phyloP scores from a whole-genome alignment of 2,888 invertebrate species.

The Heliconius charithonia region DNA sequence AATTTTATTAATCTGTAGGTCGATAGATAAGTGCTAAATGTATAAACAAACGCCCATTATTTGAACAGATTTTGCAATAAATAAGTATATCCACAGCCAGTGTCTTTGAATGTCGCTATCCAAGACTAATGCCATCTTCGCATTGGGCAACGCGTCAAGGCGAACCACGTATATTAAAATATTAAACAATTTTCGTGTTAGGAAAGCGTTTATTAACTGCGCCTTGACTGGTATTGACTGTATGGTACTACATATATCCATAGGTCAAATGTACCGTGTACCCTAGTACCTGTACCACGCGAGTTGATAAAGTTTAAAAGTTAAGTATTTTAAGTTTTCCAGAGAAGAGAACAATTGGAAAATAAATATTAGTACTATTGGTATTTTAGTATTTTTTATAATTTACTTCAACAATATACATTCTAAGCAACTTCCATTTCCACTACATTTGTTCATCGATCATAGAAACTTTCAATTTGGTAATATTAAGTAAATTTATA shows the following conservation, averaged over 20 bases:
- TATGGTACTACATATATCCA: conserved; percentile 31
- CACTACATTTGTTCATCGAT: too few relatives aligned
- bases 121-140: conserved; percentile 67
- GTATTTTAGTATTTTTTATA: too few relatives aligned
- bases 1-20: background rate
- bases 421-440: too few relatives aligned
- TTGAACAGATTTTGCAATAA: conserved; percentile 55
- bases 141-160: conserved; percentile 76
- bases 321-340: too few relatives aligned
- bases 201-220: conserved; percentile 58
- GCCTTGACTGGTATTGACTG: conserved; percentile 59
- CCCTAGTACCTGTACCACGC: conserved; percentile 51
- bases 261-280: conserved; percentile 52
- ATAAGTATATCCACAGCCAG: conserved; percentile 55
- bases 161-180: conserved; percentile 72
- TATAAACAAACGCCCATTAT: background rate
- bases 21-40: background rate
- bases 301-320: too few relatives aligned
- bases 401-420: too few relatives aligned
- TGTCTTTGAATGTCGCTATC: conserved; percentile 57
- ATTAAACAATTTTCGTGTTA: conserved; percentile 71
- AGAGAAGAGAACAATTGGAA: too few relatives aligned
- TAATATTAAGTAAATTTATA: too few relatives aligned
- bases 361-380: too few relatives aligned
- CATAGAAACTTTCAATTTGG: too few relatives aligned